Base-by-base conservation (phyloP, 2,113 vertebrate genomes). In the Microtus oregoni region DNA sequence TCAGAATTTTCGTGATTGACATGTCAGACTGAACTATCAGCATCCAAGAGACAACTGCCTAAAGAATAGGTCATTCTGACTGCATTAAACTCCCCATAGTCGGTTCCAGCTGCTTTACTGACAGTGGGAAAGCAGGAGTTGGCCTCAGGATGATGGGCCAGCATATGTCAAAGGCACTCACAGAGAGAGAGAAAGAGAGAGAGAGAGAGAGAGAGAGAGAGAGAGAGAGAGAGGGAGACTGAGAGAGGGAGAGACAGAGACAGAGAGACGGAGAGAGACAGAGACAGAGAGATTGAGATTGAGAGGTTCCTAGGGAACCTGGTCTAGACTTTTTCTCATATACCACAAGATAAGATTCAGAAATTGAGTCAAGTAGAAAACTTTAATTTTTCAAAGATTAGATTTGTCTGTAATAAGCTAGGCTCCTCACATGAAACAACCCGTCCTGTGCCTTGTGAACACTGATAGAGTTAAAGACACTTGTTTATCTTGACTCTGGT, bases 31-130 rank as follows among this genome's bases (percentile, higher is more conserved):
- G 47, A 90, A 70, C 10, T 86, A 20, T 96, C 89, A 86, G 61
- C 82, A 5, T 86, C 44, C 95, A 93, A 82, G 82, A 94, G 86
- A 87, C 63, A 94, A 73, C 28, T 38, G 11, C 82, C 41, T 87
- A 61, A 70, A 87, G 70, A 79, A 92, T 82, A 97, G 91, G 15
- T 76, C 44, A 24, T 55, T 83, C 41, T 61, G 52, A 20, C 68
- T 68, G 14, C 65, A 50, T 52, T 47, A 30, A 87, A 41, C 7
- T 70, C 10, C 38, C 85, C 47, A 26, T 0, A 55, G 41, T n/a
- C 65, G 1, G 86, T 89, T 3, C 73, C 44, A 41, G n/a, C 90
- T 38, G 24, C 5, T 91, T 86, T 92, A 30, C 44, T 47, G 24
- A 83, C 6, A 77, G 26, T 22, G 1, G 35, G 14, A 91, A 61